A percentile compares a stretch with the other conserved stretches of the same genome.
phyloP scores from a whole-genome alignment of 2,797 vertebrate species.

The Pipistrellus kuhlii region DNA sequence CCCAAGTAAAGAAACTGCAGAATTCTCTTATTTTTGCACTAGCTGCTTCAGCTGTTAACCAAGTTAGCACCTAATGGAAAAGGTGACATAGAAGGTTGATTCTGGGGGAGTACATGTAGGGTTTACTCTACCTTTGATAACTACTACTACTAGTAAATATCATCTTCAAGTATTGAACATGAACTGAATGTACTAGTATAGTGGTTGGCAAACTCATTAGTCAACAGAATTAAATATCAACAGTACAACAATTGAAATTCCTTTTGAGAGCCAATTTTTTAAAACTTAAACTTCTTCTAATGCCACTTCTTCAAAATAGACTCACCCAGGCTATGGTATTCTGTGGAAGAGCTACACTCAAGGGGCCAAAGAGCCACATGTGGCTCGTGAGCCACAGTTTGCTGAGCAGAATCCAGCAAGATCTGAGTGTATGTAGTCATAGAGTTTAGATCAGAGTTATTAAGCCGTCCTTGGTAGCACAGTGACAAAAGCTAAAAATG shows the following conservation, averaged over 20 bases:
- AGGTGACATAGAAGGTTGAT: conserved; percentile 58
- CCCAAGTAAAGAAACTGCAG: conserved; percentile 40
- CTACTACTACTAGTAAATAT: background rate
- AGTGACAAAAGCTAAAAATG: conserved; percentile 52
- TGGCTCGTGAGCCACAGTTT: too few species aligned
- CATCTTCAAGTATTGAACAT: background rate
- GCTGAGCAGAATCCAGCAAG: conserved; percentile 34
- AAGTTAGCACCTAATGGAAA: conserved; percentile 49
- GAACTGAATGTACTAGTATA: background rate
- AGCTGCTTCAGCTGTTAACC: conserved; percentile 62
- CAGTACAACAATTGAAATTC: too few species aligned
- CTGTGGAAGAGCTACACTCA: too few species aligned
- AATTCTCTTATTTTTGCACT: conserved; percentile 51
- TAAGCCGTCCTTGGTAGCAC: conserved; percentile 63
- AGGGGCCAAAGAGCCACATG: too few species aligned
- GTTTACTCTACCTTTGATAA: conserved; percentile 46
- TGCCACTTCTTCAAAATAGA: too few species aligned
- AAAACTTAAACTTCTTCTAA: too few species aligned
- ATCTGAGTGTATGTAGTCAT: conserved; percentile 60
- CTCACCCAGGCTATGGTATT: too few species aligned
- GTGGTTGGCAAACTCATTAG: too few species aligned
- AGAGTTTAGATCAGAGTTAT: conserved; percentile 62
- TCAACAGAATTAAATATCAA: too few species aligned
- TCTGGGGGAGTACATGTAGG: background rate
- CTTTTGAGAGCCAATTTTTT: too few species aligned